Evolutionary conservation across 2,888 invertebrate genomes (phyloP).

Genomic region (Tholera decimalis): DNA sequence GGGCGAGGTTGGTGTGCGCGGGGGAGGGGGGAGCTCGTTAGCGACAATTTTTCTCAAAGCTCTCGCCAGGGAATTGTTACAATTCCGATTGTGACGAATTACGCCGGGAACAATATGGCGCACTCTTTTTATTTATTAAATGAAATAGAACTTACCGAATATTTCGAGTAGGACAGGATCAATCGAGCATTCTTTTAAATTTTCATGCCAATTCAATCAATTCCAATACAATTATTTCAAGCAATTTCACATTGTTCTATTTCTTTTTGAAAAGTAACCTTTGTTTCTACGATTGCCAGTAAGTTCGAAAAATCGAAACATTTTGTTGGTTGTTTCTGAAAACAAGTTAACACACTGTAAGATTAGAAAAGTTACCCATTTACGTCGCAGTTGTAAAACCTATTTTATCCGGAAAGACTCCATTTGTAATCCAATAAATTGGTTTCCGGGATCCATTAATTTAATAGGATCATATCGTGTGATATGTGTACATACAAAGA

Average conservation of each 20-base stretch:
- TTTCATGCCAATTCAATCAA: slow-evolving; percentile 15
- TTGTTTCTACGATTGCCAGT: background rate
- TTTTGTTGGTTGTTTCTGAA: background rate
- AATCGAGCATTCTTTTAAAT: slow-evolving; percentile 39
- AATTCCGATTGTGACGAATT: slow-evolving; percentile 90
- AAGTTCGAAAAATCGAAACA: background rate
- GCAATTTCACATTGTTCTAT: background rate
- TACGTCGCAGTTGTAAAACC: slow-evolving; percentile 14
- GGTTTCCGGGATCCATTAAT: slow-evolving; percentile 52
- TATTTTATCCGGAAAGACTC: slow-evolving; percentile 24
- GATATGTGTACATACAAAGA: too few relatives aligned
- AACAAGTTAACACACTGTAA: background rate
- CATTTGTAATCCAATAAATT: slow-evolving; percentile 44
- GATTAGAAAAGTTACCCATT: slow-evolving; percentile 20
- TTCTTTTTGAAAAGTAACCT: background rate
- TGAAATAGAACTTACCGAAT: slow-evolving; percentile 74
- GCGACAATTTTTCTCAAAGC: slow-evolving; percentile 91
- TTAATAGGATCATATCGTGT: slow-evolving; percentile 48
- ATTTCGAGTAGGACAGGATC: slow-evolving; percentile 50
- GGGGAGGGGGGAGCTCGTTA: slow-evolving; percentile 85
- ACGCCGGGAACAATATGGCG: slow-evolving; percentile 81
- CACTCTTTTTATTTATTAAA: slow-evolving; percentile 78
- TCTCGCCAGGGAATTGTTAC: slow-evolving; percentile 87
- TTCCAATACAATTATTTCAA: slow-evolving; percentile 31
- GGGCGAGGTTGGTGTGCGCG: slow-evolving; percentile 55